Percentiles rank a stretch among this genome's conserved stretches.
Conservation (phyloP, 2,797 vertebrate genomes). For the Mormyrus proboscirostris region DNA sequence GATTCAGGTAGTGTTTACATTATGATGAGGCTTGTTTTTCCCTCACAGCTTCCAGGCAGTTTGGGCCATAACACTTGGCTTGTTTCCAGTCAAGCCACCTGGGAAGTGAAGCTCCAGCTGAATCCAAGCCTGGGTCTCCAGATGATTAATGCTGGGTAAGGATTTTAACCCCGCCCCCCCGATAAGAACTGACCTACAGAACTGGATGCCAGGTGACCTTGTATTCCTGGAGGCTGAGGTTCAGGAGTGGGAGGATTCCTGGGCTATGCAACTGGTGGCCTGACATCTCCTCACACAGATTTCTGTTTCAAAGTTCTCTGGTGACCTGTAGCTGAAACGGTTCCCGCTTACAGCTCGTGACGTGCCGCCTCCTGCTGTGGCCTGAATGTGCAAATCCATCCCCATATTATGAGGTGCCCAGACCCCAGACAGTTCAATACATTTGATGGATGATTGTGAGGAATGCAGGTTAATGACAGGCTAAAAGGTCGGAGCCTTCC, state of each 20-base stretch:
- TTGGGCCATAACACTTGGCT: not conserved
- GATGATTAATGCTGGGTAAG: not conserved
- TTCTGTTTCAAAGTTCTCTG: not conserved
- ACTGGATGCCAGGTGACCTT: not conserved
- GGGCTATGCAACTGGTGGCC: not conserved
- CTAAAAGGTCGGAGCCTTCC: conserved; percentile 56
- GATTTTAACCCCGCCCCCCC: not conserved
- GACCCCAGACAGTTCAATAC: conserved; percentile 51
- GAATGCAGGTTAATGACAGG: conserved; percentile 49
- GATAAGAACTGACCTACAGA: not conserved
- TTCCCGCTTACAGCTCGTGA: not conserved
- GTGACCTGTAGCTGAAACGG: not conserved
- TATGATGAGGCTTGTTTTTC: not conserved
- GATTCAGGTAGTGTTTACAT: not conserved
- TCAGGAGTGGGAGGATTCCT: not conserved
- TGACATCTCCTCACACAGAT: not conserved
- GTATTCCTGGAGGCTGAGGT: not conserved
- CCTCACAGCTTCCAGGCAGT: not conserved
- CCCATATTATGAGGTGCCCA: conserved; percentile 46
- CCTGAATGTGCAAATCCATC: conserved; percentile 3
- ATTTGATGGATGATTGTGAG: conserved; percentile 46
- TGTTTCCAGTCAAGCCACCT: not conserved
- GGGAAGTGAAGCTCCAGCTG: not conserved
- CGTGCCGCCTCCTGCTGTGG: not conserved
- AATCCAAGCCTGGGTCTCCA: not conserved